phyloP scores from a whole-genome alignment of 2,797 vertebrate genomes.

The Odontamblyopus rebecca region DNA sequence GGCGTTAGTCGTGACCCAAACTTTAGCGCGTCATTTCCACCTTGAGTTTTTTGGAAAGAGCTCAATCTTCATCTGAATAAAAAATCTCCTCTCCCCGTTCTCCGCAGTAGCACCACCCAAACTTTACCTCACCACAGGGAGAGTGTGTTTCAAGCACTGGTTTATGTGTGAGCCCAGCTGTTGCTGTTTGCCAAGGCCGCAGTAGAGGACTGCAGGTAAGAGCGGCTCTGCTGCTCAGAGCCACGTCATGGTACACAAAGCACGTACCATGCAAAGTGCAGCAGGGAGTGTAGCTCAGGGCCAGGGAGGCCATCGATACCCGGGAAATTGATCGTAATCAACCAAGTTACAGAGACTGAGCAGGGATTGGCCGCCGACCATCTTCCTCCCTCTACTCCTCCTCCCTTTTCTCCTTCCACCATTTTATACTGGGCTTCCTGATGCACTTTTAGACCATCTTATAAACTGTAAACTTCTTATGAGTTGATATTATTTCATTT shows the following conservation, averaged over 20 bases:
- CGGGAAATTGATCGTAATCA: conserved; percentile 86
- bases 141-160: conserved; percentile 32
- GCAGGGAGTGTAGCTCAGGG: conserved; percentile 80
- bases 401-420: conserved; percentile 53
- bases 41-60: conserved; percentile 46
- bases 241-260: conserved; percentile 80
- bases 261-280: conserved; percentile 82
- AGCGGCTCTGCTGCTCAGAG: conserved; percentile 53
- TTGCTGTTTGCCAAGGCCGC: conserved; percentile 62
- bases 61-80: conserved; percentile 48
- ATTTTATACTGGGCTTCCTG: conserved; percentile 45
- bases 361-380: conserved; percentile 72
- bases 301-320: conserved; percentile 81
- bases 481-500: conserved; percentile 2
- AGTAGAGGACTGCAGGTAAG: conserved; percentile 50
- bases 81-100: conserved; percentile 27
- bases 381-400: conserved; percentile 61
- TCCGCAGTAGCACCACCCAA: conserved; percentile 58
- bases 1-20: conserved; percentile 59
- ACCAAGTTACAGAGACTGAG: conserved; percentile 81
- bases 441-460: conserved; percentile 30
- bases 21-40: conserved; percentile 60
- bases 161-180: conserved; percentile 50
- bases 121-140: conserved; percentile 45
- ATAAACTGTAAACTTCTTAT: conserved; percentile 30